Conservation (phyloP, 2,797 vertebrate genomes). For the Coregonus ussuriensis region DNA sequence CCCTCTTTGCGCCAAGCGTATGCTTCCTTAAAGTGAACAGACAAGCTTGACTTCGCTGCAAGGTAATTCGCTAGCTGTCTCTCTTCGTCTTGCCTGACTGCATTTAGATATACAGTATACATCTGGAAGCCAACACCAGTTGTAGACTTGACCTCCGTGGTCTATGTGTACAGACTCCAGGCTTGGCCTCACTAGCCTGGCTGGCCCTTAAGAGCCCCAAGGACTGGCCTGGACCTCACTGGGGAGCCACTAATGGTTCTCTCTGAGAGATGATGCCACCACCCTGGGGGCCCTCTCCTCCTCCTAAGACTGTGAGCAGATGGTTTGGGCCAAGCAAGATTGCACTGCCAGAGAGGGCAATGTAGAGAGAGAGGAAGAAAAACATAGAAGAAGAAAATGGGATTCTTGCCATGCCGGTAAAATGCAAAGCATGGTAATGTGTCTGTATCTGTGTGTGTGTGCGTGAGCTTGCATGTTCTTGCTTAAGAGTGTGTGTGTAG, state of each 20-base stretch:
- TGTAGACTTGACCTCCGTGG: slow-evolving; percentile 12
- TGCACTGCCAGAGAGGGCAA: slow-evolving; percentile 36
- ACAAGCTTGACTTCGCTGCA: slow-evolving; percentile 47
- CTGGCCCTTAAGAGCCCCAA: slow-evolving; percentile 20
- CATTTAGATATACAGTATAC: neutral
- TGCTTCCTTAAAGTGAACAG: slow-evolving; percentile 39
- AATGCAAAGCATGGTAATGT: neutral
- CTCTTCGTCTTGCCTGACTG: slow-evolving; percentile 27
- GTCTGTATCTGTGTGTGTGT: slow-evolving; percentile 9
- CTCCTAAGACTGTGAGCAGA: slow-evolving; percentile 47
- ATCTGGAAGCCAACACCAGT: slow-evolving; percentile 13
- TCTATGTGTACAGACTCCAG: slow-evolving; percentile 13
- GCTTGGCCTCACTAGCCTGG: slow-evolving; percentile 26
- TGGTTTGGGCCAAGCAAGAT: slow-evolving; percentile 39
- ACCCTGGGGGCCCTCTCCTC: slow-evolving; percentile 24
- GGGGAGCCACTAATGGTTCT: slow-evolving; percentile 32
- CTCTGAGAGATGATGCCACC: slow-evolving; percentile 32
- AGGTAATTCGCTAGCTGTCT: slow-evolving; percentile 20
- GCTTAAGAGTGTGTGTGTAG: neutral
- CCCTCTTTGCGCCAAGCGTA: slow-evolving; percentile 1
- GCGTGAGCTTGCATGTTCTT: neutral
- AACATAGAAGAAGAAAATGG: slow-evolving; percentile 8
- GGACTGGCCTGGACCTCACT: slow-evolving; percentile 7
- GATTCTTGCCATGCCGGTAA: neutral
- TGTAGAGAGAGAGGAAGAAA: slow-evolving; percentile 7